These are phyloP conservation scores for Hyles vespertilio DNA, from an alignment of 1,140 invertebrate species.

Conservation along the genomic window DNA sequence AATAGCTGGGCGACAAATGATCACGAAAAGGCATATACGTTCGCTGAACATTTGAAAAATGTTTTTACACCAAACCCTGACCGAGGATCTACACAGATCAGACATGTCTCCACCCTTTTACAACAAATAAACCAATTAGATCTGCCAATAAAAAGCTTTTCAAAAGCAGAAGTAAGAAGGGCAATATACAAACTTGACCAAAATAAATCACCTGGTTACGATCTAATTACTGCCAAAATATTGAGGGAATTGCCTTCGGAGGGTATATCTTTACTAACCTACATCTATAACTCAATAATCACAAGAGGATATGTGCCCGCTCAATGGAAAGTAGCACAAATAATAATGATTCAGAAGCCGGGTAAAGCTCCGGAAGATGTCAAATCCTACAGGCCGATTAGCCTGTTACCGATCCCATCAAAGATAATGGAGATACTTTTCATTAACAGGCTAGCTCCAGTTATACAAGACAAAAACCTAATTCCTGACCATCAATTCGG, in stretches of 20 bases:
- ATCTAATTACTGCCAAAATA: conserved; percentile 19
- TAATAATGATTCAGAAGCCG: conserved; percentile 14
- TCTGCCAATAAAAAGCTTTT: conserved; percentile 7
- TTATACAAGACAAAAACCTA: conserved; percentile 3
- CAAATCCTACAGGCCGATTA: conserved; percentile 18
- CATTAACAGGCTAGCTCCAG: conserved; percentile 9
- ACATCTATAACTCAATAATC: conserved; percentile 17
- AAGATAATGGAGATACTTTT: conserved; percentile 13
- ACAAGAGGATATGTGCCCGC: not conserved
- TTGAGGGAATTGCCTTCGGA: conserved; percentile 4
- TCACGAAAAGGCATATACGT: conserved; percentile 18
- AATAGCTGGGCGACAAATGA: conserved; percentile 17
- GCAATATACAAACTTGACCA: conserved; percentile 10
- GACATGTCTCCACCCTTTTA: too few species aligned
- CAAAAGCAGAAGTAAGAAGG: conserved; percentile 4
- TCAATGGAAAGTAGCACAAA: conserved; percentile 19
- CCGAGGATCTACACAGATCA: too few species aligned
- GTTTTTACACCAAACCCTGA: too few species aligned
- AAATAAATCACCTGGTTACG: conserved; percentile 20
- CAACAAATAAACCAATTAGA: conserved; percentile 1
- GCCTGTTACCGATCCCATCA: conserved; percentile 13
- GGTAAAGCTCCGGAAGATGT: conserved; percentile 12
- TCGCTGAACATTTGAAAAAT: conserved; percentile 17
- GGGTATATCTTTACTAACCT: conserved; percentile 6
- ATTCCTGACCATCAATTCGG: conserved; percentile 23